Evolutionary conservation across 2,113 vertebrate species (phyloP).

Genomic region (Dipodomys merriami): DNA sequence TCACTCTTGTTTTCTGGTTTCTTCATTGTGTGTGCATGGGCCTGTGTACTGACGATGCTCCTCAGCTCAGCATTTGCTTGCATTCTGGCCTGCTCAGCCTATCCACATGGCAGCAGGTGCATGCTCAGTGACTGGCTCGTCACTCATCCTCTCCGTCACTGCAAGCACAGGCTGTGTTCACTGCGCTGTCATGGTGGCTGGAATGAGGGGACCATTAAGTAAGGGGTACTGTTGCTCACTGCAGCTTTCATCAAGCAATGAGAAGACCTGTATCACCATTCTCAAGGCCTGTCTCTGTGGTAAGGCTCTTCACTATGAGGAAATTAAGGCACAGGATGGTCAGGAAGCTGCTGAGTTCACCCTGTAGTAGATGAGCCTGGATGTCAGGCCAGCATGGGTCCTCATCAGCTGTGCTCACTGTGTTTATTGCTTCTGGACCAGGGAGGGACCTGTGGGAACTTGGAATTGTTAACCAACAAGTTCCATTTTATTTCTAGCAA

Average conservation of each 20-base stretch:
- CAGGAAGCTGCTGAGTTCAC: not conserved
- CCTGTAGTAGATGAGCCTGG: not conserved
- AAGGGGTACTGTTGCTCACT: not conserved
- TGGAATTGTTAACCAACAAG: not conserved
- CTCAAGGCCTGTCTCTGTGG: not conserved
- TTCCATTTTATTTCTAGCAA: not conserved
- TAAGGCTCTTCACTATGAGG: not conserved
- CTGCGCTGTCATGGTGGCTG: accelerated
- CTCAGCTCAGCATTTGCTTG: not conserved
- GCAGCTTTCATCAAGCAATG: not conserved
- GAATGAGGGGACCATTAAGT: no score
- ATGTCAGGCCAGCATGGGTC: not conserved
- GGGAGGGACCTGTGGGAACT: not conserved
- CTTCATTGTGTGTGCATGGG: not conserved
- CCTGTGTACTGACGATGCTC: not conserved
- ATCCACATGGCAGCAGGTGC: not conserved
- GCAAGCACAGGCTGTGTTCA: not conserved
- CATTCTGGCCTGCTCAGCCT: not conserved
- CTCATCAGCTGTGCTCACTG: not conserved
- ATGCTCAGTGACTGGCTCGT: not conserved
- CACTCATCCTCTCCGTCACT: not conserved
- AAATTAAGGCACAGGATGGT: not conserved
- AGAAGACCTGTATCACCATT: not conserved
- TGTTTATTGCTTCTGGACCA: not conserved
- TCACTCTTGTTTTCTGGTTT: not conserved